These are phyloP conservation scores for Thomomys bottae DNA, from an alignment of 2,113 vertebrate genomes.

Conservation along the genomic window DNA sequence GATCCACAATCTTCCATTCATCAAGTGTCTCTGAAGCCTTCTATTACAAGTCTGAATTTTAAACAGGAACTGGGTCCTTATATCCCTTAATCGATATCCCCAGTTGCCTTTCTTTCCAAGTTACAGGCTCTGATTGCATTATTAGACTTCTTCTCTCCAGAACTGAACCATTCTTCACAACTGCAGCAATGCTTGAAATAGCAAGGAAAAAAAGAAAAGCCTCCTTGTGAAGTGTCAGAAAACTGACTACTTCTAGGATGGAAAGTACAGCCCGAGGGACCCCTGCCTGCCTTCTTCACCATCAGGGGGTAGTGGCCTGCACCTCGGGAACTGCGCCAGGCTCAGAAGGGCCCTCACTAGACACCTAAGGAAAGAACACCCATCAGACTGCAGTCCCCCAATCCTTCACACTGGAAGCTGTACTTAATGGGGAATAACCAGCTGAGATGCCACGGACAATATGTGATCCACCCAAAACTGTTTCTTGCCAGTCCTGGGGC, in stretches of 20 bases:
- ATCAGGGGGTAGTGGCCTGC: neutral
- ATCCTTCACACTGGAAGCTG: neutral
- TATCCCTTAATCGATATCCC: slow-evolving; percentile 44
- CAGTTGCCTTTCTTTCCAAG: slow-evolving; percentile 31
- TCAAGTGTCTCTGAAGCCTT: slow-evolving; percentile 35
- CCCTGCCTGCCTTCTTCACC: neutral
- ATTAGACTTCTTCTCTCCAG: neutral
- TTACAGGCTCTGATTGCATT: neutral
- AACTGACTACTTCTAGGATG: neutral
- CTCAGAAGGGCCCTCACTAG: neutral
- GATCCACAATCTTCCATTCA: slow-evolving; percentile 13
- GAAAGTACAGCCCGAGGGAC: neutral
- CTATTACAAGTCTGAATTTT: slow-evolving; percentile 57
- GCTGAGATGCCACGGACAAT: neutral
- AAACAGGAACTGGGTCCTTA: slow-evolving; percentile 28
- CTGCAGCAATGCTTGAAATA: neutral
- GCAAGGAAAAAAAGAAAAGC: neutral
- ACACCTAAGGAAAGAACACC: neutral
- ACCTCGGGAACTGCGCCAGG: neutral
- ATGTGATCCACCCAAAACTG: neutral
- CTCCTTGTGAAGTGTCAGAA: neutral
- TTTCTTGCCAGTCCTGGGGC: too few relatives aligned
- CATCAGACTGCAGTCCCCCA: too few relatives aligned
- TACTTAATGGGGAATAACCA: neutral
- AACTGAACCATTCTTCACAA: neutral